Evolutionary conservation across 1,140 invertebrate species (phyloP).

Genomic region (Mamestra configurata): DNA sequence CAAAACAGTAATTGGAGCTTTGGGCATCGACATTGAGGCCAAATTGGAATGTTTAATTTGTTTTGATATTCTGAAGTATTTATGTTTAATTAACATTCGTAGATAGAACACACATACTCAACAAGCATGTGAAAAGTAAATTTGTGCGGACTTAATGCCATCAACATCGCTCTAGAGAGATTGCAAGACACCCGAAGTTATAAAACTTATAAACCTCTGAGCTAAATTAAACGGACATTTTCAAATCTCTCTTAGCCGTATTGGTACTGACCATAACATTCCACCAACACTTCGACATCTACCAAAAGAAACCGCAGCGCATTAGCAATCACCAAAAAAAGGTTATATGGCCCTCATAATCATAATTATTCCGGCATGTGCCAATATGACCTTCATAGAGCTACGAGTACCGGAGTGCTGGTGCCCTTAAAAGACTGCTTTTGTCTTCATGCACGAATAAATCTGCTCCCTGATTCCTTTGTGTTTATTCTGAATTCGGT

Average conservation of each 20-base stretch:
- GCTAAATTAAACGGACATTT: too few relatives aligned
- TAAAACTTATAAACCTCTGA: too few relatives aligned
- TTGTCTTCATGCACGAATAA: conserved; percentile 44
- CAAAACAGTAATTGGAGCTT: conserved; percentile 5
- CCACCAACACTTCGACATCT: neutral
- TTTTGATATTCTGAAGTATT: neutral
- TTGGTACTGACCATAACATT: neutral
- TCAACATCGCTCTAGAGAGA: too few relatives aligned
- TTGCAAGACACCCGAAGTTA: too few relatives aligned
- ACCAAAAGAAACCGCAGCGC: neutral
- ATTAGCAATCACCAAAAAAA: neutral
- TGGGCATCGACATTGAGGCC: neutral
- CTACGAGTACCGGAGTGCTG: neutral
- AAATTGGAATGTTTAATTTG: conserved; percentile 4
- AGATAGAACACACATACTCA: neutral
- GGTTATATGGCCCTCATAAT: neutral
- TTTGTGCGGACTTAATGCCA: neutral
- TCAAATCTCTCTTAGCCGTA: too few relatives aligned
- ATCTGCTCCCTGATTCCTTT: conserved; percentile 27
- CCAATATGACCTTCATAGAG: conserved; percentile 17
- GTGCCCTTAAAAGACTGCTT: conserved; percentile 18
- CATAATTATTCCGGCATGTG: neutral
- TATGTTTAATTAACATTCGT: neutral
- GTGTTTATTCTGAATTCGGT: conserved; percentile 9
- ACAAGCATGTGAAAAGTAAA: neutral